phyloP scores from a whole-genome alignment of 1,140 invertebrate genomes.

The Trachymyrmex cornetzi region DNA sequence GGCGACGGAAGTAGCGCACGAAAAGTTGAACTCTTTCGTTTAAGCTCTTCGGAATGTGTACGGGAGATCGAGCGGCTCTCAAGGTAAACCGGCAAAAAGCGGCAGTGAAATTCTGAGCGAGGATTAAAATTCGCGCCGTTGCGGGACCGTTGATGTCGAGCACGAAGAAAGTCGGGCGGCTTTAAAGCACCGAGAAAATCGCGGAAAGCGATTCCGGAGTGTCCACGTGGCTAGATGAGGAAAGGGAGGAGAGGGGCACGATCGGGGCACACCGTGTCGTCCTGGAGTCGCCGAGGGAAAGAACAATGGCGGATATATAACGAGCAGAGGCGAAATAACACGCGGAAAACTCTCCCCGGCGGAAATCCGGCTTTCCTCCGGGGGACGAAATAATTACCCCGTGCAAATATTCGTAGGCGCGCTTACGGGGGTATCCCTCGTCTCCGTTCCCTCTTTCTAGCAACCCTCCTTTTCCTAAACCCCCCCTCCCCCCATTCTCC shows the following conservation, averaged over 20 bases:
- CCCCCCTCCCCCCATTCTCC: no score
- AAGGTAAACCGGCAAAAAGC: constrained; percentile 43
- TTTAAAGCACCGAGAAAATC: constrained; percentile 44
- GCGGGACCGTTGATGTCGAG: constrained; percentile 18
- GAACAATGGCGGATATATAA: constrained; percentile 80
- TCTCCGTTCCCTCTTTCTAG: constrained; percentile 13
- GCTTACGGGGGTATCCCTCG: constrained; percentile 68
- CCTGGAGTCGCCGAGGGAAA: constrained; percentile 70
- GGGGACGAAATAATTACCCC: constrained; percentile 83
- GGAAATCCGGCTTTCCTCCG: constrained; percentile 76
- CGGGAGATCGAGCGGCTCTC: neutral
- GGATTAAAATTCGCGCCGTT: constrained; percentile 38
- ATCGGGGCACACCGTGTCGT: constrained; percentile 57
- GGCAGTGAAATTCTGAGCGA: constrained; percentile 26
- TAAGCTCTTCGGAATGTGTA: constrained; percentile 26
- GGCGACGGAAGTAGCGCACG: neutral
- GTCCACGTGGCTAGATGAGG: constrained; percentile 28
- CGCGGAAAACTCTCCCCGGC: constrained; percentile 75
- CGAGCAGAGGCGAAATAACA: constrained; percentile 77
- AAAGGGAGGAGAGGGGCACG: constrained; percentile 1
- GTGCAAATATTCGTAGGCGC: constrained; percentile 82
- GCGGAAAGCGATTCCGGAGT: constrained; percentile 23
- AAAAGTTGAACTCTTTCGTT: constrained; percentile 43
- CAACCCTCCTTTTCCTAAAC: neutral
- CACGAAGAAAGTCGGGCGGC: constrained; percentile 24